phyloP scores from a whole-genome alignment of 2,888 invertebrate genomes.

The Sphecodes monilicornis region DNA sequence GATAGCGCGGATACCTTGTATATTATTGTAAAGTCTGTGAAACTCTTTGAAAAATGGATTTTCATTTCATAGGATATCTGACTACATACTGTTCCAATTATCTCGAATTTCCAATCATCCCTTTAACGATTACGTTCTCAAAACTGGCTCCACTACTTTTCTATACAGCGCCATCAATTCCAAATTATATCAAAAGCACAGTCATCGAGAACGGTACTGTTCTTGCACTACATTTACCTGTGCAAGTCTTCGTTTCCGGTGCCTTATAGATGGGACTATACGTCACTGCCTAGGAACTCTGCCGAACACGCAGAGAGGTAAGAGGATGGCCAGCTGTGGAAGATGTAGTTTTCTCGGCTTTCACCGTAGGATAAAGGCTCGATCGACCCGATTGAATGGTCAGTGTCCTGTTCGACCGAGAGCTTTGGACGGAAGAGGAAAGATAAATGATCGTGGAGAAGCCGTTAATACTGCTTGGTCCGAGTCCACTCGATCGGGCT shows the following conservation, averaged over 20 bases:
- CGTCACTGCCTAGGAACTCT: background rate
- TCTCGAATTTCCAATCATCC: background rate
- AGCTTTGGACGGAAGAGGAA: slow-evolving; percentile 2
- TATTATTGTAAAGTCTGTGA: too few species aligned
- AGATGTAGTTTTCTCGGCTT: slow-evolving; percentile 11
- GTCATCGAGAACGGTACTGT: background rate
- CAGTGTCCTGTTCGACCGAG: slow-evolving; percentile 9
- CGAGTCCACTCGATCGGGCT: slow-evolving; percentile 7
- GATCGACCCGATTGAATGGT: slow-evolving; percentile 11
- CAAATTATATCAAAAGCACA: background rate
- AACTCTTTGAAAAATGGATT: background rate
- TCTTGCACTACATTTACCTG: background rate
- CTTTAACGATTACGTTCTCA: background rate
- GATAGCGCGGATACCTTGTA: too few species aligned
- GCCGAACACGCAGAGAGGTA: background rate
- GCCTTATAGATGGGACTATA: slow-evolving; percentile 7
- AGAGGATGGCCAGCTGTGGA: slow-evolving; percentile 2
- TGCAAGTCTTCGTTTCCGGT: background rate
- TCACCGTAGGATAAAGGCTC: slow-evolving; percentile 7
- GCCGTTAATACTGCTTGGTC: slow-evolving; percentile 5
- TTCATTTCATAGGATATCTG: background rate
- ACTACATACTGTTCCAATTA: background rate
- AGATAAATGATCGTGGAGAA: slow-evolving; percentile 10
- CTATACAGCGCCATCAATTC: background rate
- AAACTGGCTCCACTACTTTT: background rate